A percentile compares a stretch with the other conserved stretches of the same genome.
Conservation (phyloP, 2,888 invertebrate species). For the Caenorhabditis drosophilae region DNA sequence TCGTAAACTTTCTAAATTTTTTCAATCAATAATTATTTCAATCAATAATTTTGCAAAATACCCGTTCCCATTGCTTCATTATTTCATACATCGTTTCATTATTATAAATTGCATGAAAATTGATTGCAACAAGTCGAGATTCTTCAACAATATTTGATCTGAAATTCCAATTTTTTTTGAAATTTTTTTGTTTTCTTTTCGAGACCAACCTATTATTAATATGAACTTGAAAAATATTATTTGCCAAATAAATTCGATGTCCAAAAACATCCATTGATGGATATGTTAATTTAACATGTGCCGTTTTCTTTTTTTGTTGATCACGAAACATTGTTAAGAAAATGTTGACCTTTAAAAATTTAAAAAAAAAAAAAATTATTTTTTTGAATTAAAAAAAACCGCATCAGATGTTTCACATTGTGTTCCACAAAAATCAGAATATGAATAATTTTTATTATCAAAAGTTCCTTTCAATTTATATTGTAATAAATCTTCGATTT, state of each 20-base stretch:
- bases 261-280: constrained; percentile 69
- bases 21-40: too few relatives aligned
- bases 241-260: constrained; percentile 66
- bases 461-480: constrained; percentile 64
- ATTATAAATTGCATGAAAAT: constrained; percentile 67
- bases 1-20: constrained; percentile 57
- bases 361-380: neutral
- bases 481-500: constrained; percentile 67
- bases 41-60: too few relatives aligned
- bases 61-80: constrained; percentile 66
- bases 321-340: constrained; percentile 67
- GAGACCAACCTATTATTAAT: constrained; percentile 57
- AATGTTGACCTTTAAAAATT: constrained; percentile 50
- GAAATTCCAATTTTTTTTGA: constrained; percentile 10
- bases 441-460: constrained; percentile 56
- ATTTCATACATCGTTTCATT: constrained; percentile 59
- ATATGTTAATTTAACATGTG: constrained; percentile 65
- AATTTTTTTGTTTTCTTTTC: neutral
- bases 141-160: constrained; percentile 64
- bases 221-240: constrained; percentile 66
- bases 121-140: constrained; percentile 62
- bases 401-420: constrained; percentile 68
- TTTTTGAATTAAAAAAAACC: constrained; percentile 31
- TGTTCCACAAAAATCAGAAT: constrained; percentile 68
- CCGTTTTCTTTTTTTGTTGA: constrained; percentile 51